Base-by-base conservation (phyloP, 2,888 invertebrate genomes). In the Hoplodrina blanda region DNA sequence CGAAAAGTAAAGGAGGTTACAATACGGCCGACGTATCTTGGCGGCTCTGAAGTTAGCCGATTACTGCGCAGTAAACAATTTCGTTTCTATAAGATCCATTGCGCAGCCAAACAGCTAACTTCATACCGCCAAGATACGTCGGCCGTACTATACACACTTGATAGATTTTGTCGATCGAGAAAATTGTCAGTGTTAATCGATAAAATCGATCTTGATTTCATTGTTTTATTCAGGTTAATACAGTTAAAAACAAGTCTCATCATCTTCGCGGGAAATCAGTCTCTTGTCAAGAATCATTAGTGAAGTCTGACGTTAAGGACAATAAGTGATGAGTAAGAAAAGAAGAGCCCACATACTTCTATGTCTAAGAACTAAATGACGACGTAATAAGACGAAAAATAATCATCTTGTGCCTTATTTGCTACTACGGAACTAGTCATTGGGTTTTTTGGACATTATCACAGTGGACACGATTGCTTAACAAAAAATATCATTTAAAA, bases 261-360 rank as follows among this genome's bases (percentile, higher is more conserved):
- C 8, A n/a, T 25, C 8, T 76, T 54, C 50, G 49, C 7, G 4
- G 19, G 17, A 75, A 13, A 6, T 30, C 19, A n/a, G 46, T 20
- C 41, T 68, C 1, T 49, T 41, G n/a, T 41, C 11, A 57, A 41
- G n/a, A 70, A 1, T 25, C 46, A 41, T 53, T 44, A 71, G 44
- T 54, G 33, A 33, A 57, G 4, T 13, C 19, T 57, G 62, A 49
- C 49, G 41, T 53, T 53, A 17, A 33, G 15, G 33, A 54, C 50
- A 61, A 33, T 49, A 49, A 61, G 19, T 55, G 70, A 76, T 78
- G 70, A 80, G 59, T 80, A 80, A 70, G 33, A 60, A 79, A 66
- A 60, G 56, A 46, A n/a, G 33, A 73, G n/a, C n/a, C 61, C 57
- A 56, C 59, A 44, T 30, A 61, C 46, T 7, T 25, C 13, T 54